Conservation (phyloP, 2,888 invertebrate genomes). For the Meandrusa payeni region DNA sequence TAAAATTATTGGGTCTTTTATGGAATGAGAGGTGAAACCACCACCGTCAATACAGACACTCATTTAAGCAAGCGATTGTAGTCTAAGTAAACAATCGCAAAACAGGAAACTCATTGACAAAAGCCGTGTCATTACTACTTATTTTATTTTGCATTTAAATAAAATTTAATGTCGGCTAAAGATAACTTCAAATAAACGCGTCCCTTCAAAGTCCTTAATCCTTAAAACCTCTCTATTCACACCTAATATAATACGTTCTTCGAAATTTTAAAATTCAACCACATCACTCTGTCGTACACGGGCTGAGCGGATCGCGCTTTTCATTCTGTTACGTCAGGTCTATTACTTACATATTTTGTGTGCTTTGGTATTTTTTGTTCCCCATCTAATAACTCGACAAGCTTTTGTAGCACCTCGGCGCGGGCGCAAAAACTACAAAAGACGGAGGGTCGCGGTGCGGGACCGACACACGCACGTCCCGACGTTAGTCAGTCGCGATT, state of each 20-base stretch:
- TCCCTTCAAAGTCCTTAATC: conserved; percentile 4
- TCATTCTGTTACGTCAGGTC: conserved; percentile 60
- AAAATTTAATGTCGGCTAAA: not conserved
- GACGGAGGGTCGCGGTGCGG: conserved; percentile 62
- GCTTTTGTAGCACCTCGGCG: conserved; percentile 78
- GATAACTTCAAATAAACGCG: conserved; percentile 1
- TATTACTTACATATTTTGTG: conserved; percentile 59
- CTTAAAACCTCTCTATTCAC: conserved; percentile 33
- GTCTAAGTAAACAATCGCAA: too few relatives aligned
- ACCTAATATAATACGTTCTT: conserved; percentile 62
- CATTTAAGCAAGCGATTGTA: too few relatives aligned
- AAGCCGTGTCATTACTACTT: too few relatives aligned
- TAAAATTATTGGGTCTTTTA: too few relatives aligned
- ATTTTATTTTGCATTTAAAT: too few relatives aligned
- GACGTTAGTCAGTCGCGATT: conserved; percentile 30
- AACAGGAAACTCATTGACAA: too few relatives aligned
- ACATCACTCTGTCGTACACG: conserved; percentile 61
- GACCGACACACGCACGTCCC: conserved; percentile 19
- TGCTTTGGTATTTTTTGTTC: conserved; percentile 71
- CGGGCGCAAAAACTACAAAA: conserved; percentile 80
- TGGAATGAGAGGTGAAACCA: too few relatives aligned
- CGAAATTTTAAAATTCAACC: conserved; percentile 62
- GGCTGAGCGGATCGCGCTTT: conserved; percentile 50
- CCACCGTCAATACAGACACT: too few relatives aligned
- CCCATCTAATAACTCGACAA: conserved; percentile 73